Percentiles rank a stretch among this genome's conserved stretches.
Evolutionary conservation across 2,113 vertebrate genomes (phyloP).

Genomic region (Melozone crissalis): DNA sequence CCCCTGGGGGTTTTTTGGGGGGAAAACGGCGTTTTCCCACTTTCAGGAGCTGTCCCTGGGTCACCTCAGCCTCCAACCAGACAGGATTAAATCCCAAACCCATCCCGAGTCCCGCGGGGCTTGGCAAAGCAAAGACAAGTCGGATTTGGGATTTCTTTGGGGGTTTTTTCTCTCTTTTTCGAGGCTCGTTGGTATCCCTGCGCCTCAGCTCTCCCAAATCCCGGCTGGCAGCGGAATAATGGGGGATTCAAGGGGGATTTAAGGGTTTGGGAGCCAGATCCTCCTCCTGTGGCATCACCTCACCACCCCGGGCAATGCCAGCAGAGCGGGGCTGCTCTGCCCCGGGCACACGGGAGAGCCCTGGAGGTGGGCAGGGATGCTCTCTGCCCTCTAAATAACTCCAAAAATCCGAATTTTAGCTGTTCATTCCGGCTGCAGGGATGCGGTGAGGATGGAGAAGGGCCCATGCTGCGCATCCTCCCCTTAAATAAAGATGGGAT

Average conservation of each 20-base stretch:
- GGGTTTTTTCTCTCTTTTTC: neutral
- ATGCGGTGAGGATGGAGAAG: neutral
- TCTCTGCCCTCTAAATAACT: too few relatives aligned
- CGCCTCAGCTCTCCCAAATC: conserved; percentile 16
- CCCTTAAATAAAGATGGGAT: rapidly evolving
- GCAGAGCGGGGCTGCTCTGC: neutral
- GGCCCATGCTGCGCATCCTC: rapidly evolving
- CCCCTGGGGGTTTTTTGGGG: neutral
- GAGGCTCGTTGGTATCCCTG: neutral
- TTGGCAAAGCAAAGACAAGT: neutral
- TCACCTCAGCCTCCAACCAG: neutral
- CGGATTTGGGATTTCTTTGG: neutral
- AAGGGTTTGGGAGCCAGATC: neutral
- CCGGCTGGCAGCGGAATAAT: neutral
- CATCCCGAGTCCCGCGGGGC: neutral
- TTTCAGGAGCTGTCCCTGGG: neutral
- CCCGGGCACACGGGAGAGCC: neutral
- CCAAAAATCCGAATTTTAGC: neutral
- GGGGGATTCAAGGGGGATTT: neutral
- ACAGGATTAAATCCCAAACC: neutral
- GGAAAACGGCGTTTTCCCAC: neutral
- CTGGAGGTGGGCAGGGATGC: rapidly evolving
- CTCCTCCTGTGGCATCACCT: neutral
- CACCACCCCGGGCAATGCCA: too few relatives aligned
- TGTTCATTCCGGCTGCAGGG: rapidly evolving